Evolutionary conservation across 1,140 invertebrate genomes (phyloP), one percentile per base, ranked within the genome.

Genomic region (Sycophaga agraensis): DNA sequence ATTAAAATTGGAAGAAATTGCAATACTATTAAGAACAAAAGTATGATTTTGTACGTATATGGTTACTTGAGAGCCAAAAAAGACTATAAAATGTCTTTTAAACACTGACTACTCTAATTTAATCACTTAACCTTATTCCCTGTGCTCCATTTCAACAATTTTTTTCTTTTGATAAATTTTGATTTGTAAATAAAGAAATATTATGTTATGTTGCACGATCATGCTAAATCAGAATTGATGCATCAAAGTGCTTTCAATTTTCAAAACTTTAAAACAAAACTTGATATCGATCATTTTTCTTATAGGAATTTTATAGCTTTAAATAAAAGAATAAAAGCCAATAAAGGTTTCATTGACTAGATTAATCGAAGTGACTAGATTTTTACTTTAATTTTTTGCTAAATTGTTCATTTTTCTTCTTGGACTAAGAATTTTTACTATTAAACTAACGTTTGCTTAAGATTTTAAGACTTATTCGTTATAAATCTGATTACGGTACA

Each of bases 301-400:
- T 24, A 60, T 37, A 60, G 34, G 34, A 19, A 24, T n/a, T n/a
- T n/a, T n/a, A n/a, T n/a, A n/a, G n/a, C 17, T 46, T 54, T 19
- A 54, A 54, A 62, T 60, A 11, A 37, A 39, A 63, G 55, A 42
- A 45, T 56, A 55, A 57, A 71, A 68, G 59, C 64, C 55, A 58
- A 68, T 69, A 54, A 70, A 68, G 66, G 67, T 67, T 63, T 54
- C 66, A 57, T 67, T 67, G 76, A 78, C 76, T 78, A 77, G 76
- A 78, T 65, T 66, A 56, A 64, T 69, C 64, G 45, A 72, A 65
- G 65, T 63, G 76, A 78, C 76, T 78, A 78, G 76, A 77, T 66
- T 66, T 43, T 60, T 65, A 70, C 59, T 62, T 69, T 60, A 34
- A 35, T 60, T 53, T 37, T 61, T 4, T 54, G 28, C 54, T 57